These are phyloP conservation scores for Diabrotica virgifera DNA, from an alignment of 1,140 invertebrate genomes.

Conservation along the genomic window DNA sequence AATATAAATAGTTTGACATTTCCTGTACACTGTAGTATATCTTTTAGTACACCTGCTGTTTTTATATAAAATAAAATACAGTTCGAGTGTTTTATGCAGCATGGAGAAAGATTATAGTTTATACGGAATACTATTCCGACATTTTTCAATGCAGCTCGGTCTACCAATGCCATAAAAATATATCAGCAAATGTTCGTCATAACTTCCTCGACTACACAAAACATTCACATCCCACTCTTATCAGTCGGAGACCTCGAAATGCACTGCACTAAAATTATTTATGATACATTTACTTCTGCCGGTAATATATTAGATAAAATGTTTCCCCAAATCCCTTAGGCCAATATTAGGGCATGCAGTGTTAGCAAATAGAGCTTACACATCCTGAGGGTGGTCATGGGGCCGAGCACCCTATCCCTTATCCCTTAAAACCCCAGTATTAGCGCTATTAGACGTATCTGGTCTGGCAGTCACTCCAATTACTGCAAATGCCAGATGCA, in stretches of 20 bases:
- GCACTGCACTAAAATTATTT: constrained; percentile 24
- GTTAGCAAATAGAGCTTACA: constrained; percentile 39
- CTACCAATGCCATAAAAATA: no score
- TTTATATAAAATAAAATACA: no score
- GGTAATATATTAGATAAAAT: constrained; percentile 34
- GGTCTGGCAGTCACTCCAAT: constrained; percentile 41
- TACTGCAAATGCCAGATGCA: constrained; percentile 29
- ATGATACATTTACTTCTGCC: constrained; percentile 26
- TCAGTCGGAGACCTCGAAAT: not conserved
- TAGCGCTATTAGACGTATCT: constrained; percentile 42
- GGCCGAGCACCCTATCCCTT: constrained; percentile 23
- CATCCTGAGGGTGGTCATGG: constrained; percentile 28
- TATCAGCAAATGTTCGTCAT: no score
- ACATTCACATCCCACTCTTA: not conserved
- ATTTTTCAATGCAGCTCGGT: no score
- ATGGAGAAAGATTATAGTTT: no score
- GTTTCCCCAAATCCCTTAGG: constrained; percentile 32
- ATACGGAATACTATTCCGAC: no score
- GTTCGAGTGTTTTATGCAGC: no score
- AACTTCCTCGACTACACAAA: no score
- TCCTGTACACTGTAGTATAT: no score
- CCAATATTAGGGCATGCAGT: constrained; percentile 39
- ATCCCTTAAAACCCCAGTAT: constrained; percentile 27
- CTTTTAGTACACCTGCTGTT: no score
- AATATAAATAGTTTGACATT: no score